phyloP scores from a whole-genome alignment of 2,113 vertebrate species.

The Epinephelus cyanopodus region DNA sequence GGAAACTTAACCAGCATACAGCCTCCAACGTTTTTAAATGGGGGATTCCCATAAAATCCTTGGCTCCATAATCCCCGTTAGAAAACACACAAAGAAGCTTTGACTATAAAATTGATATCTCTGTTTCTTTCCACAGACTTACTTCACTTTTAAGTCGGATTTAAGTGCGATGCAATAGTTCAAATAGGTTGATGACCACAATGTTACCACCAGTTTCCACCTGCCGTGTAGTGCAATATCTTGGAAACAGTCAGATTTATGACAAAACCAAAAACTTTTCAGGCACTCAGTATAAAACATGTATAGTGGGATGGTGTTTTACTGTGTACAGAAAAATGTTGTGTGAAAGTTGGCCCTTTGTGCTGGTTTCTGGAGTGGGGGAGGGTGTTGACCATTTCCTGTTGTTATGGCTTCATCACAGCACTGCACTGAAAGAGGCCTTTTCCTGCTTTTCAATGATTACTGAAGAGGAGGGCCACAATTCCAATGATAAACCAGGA shows the following conservation, averaged over 20 bases:
- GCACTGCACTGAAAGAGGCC: background rate
- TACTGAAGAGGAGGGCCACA: background rate
- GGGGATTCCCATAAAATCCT: conserved; percentile 69
- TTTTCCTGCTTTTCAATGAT: conserved; percentile 38
- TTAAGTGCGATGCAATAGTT: background rate
- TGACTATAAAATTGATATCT: conserved; percentile 16
- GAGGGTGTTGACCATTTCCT: conserved; percentile 44
- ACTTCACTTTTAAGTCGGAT: conserved; percentile 9
- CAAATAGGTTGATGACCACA: background rate
- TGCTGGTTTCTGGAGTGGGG: background rate
- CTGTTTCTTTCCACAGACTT: conserved; percentile 11
- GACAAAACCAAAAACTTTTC: conserved; percentile 7
- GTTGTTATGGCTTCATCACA: conserved; percentile 47
- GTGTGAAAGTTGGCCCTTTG: background rate
- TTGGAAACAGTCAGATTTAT: background rate
- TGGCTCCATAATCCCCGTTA: conserved; percentile 32
- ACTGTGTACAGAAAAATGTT: background rate
- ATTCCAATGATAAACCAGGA: background rate
- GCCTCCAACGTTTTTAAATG: conserved; percentile 32
- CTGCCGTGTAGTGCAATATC: background rate
- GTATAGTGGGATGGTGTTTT: background rate
- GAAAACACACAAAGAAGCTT: conserved; percentile 55
- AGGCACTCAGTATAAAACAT: background rate
- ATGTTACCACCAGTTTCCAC: background rate
- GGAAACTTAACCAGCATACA: conserved; percentile 60